A percentile compares a stretch with the other conserved stretches of the same genome.
Evolutionary conservation across 2,888 invertebrate genomes (phyloP).

Genomic region (Phalera bucephala): DNA sequence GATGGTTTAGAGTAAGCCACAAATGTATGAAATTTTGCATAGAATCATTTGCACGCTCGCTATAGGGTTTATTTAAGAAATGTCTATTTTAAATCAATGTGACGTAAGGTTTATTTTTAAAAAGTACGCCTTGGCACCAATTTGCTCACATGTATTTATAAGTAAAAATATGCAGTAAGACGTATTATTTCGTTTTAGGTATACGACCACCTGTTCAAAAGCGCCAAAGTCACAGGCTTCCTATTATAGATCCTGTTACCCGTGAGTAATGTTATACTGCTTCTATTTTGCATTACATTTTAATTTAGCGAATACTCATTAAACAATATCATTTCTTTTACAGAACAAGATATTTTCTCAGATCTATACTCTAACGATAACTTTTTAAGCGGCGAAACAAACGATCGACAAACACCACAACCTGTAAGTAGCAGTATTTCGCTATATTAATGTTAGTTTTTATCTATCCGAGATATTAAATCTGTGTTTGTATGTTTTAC

Average conservation of each 20-base stretch:
- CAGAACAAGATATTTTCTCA: conserved; percentile 79
- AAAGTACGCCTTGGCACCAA: neutral
- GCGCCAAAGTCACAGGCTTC: conserved; percentile 57
- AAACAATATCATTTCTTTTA: conserved; percentile 30
- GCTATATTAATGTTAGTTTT: neutral
- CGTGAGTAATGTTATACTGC: conserved; percentile 50
- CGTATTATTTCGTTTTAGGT: conserved; percentile 45
- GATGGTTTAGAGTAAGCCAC: too few relatives aligned
- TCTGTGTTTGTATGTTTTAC: conserved; percentile 4
- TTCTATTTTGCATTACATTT: too few relatives aligned
- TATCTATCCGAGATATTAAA: neutral
- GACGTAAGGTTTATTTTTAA: too few relatives aligned
- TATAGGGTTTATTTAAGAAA: too few relatives aligned
- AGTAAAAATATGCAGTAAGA: too few relatives aligned
- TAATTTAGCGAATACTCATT: too few relatives aligned
- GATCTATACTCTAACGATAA: conserved; percentile 69
- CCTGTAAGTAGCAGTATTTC: conserved; percentile 54
- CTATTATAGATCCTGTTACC: conserved; percentile 69
- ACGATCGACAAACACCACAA: conserved; percentile 79
- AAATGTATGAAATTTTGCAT: too few relatives aligned
- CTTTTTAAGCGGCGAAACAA: conserved; percentile 69
- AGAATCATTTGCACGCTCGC: too few relatives aligned
- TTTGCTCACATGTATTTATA: too few relatives aligned
- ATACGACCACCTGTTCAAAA: conserved; percentile 56
- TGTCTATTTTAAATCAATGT: too few relatives aligned